Evolutionary conservation across 2,888 invertebrate genomes (phyloP).

Genomic region (Oeneis ivallda): DNA sequence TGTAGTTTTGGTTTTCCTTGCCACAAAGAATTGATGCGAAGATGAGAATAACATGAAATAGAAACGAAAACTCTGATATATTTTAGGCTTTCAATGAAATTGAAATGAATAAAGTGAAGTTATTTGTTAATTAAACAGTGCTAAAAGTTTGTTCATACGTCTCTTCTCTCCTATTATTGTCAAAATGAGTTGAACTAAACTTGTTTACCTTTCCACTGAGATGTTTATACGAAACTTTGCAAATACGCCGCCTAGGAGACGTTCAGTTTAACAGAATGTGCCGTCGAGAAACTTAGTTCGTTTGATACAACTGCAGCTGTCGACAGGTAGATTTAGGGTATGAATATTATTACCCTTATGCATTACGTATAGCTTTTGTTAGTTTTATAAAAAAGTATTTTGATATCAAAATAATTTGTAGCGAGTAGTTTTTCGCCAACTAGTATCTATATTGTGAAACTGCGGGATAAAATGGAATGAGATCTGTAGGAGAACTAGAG

Average conservation of each 20-base stretch:
- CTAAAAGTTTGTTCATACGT: slow-evolving; percentile 57
- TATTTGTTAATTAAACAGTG: slow-evolving; percentile 68
- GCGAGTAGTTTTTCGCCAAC: too few species aligned
- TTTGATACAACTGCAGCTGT: slow-evolving; percentile 12
- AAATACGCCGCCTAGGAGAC: slow-evolving; percentile 60
- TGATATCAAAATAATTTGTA: too few species aligned
- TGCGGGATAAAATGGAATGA: too few species aligned
- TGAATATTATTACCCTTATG: slow-evolving; percentile 31
- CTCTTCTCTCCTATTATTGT: slow-evolving; percentile 50
- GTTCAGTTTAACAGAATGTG: slow-evolving; percentile 50
- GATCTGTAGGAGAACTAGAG: too few species aligned
- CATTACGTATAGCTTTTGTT: slow-evolving; percentile 38
- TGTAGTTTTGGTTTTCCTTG: neutral
- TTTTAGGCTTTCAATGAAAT: slow-evolving; percentile 60
- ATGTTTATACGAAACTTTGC: slow-evolving; percentile 69
- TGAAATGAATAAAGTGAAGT: slow-evolving; percentile 68
- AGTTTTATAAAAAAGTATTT: neutral
- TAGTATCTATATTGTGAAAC: too few species aligned
- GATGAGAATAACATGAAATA: slow-evolving; percentile 57
- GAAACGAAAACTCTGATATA: slow-evolving; percentile 45
- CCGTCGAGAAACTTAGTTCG: slow-evolving; percentile 23
- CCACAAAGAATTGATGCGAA: neutral
- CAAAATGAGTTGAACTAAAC: slow-evolving; percentile 73
- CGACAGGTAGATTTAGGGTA: slow-evolving; percentile 9
- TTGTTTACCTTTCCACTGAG: slow-evolving; percentile 68